Evolutionary conservation across 2,797 vertebrate genomes (phyloP), one percentile per base, ranked within the genome.

Genomic region (Sarcophilus harrisii): DNA sequence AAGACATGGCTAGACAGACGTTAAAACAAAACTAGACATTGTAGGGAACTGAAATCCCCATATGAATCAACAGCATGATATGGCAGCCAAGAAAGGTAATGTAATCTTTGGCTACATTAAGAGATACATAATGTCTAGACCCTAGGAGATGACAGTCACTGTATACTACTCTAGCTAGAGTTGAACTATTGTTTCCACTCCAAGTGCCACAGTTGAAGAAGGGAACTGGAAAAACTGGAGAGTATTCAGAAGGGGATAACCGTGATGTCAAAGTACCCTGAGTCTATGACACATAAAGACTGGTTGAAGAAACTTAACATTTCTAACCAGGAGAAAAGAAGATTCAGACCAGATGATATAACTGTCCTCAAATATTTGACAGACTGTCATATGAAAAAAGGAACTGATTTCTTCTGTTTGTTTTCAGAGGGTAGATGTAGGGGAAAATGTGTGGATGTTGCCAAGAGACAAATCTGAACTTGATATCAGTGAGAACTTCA

Each of bases 21-120:
- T 81, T 81, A 81, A 38, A 45, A 73, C n/a, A 73, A 38, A 81
- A 21, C 18, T 45, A 16, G 66, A 8, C 16, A 0, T 81, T 81
- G 38, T 45, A 45, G n/a, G 24, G 66, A n/a, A 81, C n/a, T 45
- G 18, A 81, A 81, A 38, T 18, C 16, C n/a, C 66, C 66, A 24
- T 73, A 73, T 73, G 66, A 73, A 81, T 81, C 66, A 81, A 81
- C 66, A 38, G 18, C 66, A 38, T 45, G n/a, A 81, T 81, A 24
- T 81, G 62, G 18, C 66, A 81, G 66, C 66, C 66, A 81, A 81
- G n/a, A 45, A 81, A 81, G 66, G 66, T 81, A 81, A 81, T 81
- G 66, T 81, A 81, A 81, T 81, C n/a, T 81, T 81, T 81, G 66
- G 66, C 66, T 81, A 81, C n/a, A 81, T 81, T 45, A 81, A 81